Evolutionary conservation across 1,140 invertebrate genomes (phyloP), one percentile per base, ranked within the genome.

Genomic region (Megalopta genalis): DNA sequence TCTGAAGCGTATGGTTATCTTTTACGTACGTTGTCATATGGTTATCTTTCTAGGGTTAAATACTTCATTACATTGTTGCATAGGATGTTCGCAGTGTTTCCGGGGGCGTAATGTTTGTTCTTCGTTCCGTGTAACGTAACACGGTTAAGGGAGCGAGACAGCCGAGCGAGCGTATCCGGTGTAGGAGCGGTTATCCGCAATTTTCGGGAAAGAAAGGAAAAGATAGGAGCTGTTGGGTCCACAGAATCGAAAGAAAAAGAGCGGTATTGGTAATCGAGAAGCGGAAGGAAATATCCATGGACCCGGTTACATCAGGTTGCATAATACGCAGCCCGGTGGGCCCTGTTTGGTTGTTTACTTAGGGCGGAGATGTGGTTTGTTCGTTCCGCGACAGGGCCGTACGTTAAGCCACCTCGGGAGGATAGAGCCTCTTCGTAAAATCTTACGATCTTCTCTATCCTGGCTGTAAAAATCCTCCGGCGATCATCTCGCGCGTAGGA

Each of bases 251-350:
- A 77, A 21, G 25, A 60, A 71, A 39, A 16, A 25, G 14, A n/a
- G 49, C 10, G 5, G 16, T 63, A 64, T 76, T 77, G 59, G 57
- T 76, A 32, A 32, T 59, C 21, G n/a, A 63, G 66, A 69, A 39
- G 59, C 25, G 65, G 68, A 81, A 52, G 54, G 77, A 80, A 86
- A 84, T 69, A 87, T 87, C 84, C 52, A 82, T 64, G 70, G 67
- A 32, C 70, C 78, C 77, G 72, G 84, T 88, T 78, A 86, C 80
- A 83, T 80, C 70, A 83, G 78, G 72, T 87, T 88, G 72, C 87
- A 81, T 84, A 87, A 88, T 72, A 73, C 76, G 77, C 75, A 9
- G 46, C 39, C 49, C 65, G 54, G 54, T 59, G 59, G 66, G 64
- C 37, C 52, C 68, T 63, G 64, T 60, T 66, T 21, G 14, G 49